A percentile compares a stretch with the other conserved stretches of the same genome.
phyloP scores from a whole-genome alignment of 2,797 vertebrate genomes.

The Brachymystax lenok region DNA sequence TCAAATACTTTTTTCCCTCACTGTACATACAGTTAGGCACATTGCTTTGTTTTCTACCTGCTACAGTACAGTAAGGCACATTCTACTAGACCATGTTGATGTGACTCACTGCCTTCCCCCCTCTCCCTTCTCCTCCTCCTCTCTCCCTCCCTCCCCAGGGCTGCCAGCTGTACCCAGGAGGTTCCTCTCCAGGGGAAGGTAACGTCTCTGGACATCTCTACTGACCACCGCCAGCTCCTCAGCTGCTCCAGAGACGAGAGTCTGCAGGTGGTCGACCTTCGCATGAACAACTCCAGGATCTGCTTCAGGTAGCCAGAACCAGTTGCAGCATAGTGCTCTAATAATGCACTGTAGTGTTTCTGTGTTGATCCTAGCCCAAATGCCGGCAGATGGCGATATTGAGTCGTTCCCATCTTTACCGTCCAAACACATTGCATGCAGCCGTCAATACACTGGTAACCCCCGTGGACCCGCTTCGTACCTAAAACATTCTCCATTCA shows the following conservation, averaged over 20 bases:
- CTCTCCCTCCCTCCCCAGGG: slow-evolving; percentile 55
- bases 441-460: too few relatives aligned
- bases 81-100: neutral
- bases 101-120: neutral
- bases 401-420: too few relatives aligned
- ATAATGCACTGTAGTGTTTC: neutral
- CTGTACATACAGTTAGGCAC: too few relatives aligned
- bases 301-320: slow-evolving; percentile 65
- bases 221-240: slow-evolving; percentile 81
- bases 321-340: neutral
- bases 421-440: too few relatives aligned
- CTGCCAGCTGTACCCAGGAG: slow-evolving; percentile 74
- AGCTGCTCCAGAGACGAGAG: slow-evolving; percentile 86
- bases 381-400: too few relatives aligned
- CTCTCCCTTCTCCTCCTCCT: too few relatives aligned
- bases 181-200: slow-evolving; percentile 81
- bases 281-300: slow-evolving; percentile 73
- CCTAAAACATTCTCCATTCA: too few relatives aligned
- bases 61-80: neutral
- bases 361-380: too few relatives aligned
- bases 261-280: slow-evolving; percentile 84
- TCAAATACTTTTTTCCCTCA: too few relatives aligned
- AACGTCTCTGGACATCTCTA: slow-evolving; percentile 83
- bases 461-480: too few relatives aligned
- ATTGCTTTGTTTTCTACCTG: too few relatives aligned